Evolutionary conservation across 2,113 vertebrate genomes (phyloP), one percentile per base, ranked within the genome.

Genomic region (Mohoua ochrocephala): DNA sequence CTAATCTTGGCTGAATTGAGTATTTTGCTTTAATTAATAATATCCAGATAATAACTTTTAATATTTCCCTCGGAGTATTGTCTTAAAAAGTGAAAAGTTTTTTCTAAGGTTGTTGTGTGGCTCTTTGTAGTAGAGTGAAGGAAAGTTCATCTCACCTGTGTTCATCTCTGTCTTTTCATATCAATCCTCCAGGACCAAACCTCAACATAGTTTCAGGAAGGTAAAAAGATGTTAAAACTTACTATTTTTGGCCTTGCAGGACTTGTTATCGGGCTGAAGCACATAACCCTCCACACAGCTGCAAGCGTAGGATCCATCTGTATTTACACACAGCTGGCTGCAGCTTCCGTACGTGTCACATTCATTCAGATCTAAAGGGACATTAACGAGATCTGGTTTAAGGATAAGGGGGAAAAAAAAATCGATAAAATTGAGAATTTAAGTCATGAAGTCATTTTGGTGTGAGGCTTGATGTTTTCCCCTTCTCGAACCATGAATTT

Each of bases 171-270:
- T 17, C 20, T 80, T 44, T 76, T 59, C 21, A 19, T 3, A 50
- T 13, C 13, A 56, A 45, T 61, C 67, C 33, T 83, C 27, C 35
- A 81, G 28, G 42, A 95, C 26, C 33, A 30, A 42, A 70, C 22
- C 10, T 83, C 2, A 31, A 61, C 47, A 31, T 28, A 15, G 52
- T 73, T 74, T n/a, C 26, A 84, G 26, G 33, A 82, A 76, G 7
- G 18, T 44, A 87, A 96, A 47, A 78, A 93, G 64, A 57, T 23
- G 44, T 57, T 42, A 31, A 50, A 73, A 91, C 98, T 99, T 98
- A 99, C 99, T 99, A 95, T 97, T 98, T 99, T 99, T 99, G 95
- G 98, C 98, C 97, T 98, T 99, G 98, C 99, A 99, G 83, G 99
- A 99, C 93, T 95, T 99, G 97, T 98, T 98, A 95, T 99, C 98